Conservation (phyloP, 1,140 invertebrate genomes). For the Saccostrea cuccullata region DNA sequence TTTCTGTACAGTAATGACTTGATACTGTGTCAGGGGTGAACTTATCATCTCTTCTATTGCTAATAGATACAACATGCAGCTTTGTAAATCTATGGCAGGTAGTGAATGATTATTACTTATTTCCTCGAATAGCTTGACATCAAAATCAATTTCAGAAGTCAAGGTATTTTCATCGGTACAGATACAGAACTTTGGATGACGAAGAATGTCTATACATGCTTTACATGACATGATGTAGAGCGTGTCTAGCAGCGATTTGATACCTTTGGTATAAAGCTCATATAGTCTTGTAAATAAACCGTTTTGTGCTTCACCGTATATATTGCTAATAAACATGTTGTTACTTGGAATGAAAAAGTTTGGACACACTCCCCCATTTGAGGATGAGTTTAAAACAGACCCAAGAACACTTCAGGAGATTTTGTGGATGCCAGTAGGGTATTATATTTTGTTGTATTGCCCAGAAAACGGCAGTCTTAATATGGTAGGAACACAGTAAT, state of each 20-base stretch:
- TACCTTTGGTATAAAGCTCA: neutral
- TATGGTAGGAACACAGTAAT: constrained; percentile 46
- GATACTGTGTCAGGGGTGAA: neutral
- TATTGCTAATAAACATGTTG: constrained; percentile 40
- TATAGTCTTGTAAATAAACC: neutral
- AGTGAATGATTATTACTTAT: neutral
- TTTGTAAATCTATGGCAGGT: neutral
- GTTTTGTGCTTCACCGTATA: neutral
- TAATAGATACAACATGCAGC: neutral
- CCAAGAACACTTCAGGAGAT: constrained; percentile 39
- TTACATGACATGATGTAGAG: neutral
- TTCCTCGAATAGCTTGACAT: neutral
- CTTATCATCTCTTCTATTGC: neutral
- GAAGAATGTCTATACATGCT: neutral
- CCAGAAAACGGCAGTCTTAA: constrained; percentile 41
- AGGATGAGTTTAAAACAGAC: constrained; percentile 43
- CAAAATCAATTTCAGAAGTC: neutral
- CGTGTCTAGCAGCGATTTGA: neutral
- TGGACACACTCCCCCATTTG: constrained; percentile 43
- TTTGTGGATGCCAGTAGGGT: neutral
- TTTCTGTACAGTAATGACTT: neutral
- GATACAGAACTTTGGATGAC: neutral
- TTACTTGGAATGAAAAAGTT: constrained; percentile 45
- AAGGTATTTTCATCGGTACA: neutral
- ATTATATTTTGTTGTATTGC: neutral